phyloP scores from a whole-genome alignment of 2,888 invertebrate species.

The Ommatoiulus sabulosus region DNA sequence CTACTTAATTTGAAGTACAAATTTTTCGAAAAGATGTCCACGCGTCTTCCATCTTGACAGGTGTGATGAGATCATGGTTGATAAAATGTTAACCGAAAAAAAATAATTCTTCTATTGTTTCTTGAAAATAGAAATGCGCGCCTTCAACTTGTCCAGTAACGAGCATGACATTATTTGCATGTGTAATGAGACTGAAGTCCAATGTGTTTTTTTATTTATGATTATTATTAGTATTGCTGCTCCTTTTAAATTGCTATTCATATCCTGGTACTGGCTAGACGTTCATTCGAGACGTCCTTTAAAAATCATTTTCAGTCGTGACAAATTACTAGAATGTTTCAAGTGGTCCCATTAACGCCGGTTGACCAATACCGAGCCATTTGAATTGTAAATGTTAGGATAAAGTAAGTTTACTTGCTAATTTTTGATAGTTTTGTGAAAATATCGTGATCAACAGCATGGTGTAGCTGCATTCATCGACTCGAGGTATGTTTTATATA shows the following conservation, averaged over 20 bases:
- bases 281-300: background rate
- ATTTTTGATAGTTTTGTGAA: background rate
- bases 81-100: background rate
- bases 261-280: conserved; percentile 32
- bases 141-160: background rate
- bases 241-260: background rate
- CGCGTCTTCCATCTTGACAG: too few species aligned
- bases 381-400: background rate
- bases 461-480: background rate
- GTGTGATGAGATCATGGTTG: background rate
- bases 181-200: background rate
- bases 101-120: background rate
- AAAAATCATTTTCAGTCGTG: background rate
- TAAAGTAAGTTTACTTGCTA: background rate
- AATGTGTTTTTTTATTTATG: background rate
- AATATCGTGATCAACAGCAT: background rate
- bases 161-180: background rate
- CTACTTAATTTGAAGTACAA: too few species aligned
- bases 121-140: background rate
- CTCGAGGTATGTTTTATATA: background rate
- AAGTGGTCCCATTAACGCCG: conserved; percentile 37
- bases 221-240: background rate
- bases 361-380: background rate
- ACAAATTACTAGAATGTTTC: background rate
- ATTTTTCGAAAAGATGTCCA: too few species aligned